Base-by-base conservation (phyloP, 2,888 invertebrate species). In the Aleiodes leptofemur region DNA sequence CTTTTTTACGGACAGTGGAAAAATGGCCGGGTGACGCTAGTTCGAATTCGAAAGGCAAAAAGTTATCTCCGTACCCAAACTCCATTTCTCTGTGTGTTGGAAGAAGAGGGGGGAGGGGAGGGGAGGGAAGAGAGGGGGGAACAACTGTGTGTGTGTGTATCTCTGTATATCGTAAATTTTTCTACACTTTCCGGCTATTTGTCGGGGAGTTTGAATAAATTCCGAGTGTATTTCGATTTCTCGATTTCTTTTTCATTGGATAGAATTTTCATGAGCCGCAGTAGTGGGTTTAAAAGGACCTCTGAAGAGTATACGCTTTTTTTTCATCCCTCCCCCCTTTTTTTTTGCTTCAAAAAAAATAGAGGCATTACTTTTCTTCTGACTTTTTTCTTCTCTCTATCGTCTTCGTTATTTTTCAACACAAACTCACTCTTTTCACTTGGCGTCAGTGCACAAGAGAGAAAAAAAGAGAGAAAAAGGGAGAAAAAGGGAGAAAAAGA, bases 181-280 rank as follows among this genome's bases (percentile, higher is more conserved):
- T 81, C 79, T 76, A 77, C 81, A 79, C 79, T 81, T 81, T 81
- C 81, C 81, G 81, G 78, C 78, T 81, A 81, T 81, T 81, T 81
- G 81, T 81, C 81, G 81, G 77, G 23, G 23, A 79, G 81, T 81
- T 81, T 81, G 81, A 81, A 81, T 81, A 79, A 81, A 81, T 81
- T 81, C 78, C 79, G 79, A 78, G 77, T 81, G 78, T 81, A 81
- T 79, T 79, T 23, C 81, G 81, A 81, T 81, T 81, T 76, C 81
- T 78, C 79, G 81, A 79, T 76, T 79, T 81, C 77, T 79, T 81
- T 43, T 78, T 77, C 78, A 81, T 77, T 78, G 81, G 78, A 79
- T 81, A 79, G 78, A 81, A 81, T 81, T 81, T 81, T 81, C 81
- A 81, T 81, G 81, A 81, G 81, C 55, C 56, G 57, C 48, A 11